Evolutionary conservation across 2,888 invertebrate genomes (phyloP), one percentile per base, ranked within the genome.

Genomic region (Nasonovia ribisnigri): DNA sequence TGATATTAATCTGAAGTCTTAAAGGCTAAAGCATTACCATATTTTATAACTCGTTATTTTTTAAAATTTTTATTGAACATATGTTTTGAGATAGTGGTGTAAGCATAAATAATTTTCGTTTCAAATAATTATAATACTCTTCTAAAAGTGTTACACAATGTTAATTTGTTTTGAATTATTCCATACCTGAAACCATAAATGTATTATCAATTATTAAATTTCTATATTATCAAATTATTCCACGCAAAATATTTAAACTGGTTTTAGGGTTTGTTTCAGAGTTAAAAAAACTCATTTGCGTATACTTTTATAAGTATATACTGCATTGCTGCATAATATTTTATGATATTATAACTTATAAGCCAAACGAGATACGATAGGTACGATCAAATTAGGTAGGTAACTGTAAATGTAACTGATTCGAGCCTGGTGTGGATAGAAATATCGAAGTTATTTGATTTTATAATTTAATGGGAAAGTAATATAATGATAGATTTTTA

Each of bases 331-430:
- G 29, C 13, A 91, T 54, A 24, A 90, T 43, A n/a, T 54, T 57
- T n/a, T 29, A 84, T 43, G 24, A 29, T 42, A 54, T 29, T 91
- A 91, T 54, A 57, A 51, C 20, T 48, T 84, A 11, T n/a, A n/a
- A n/a, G n/a, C 43, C 29, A 43, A 84, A 91, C 84, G 11, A 91
- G 42, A 24, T 54, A 24, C 11, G 54, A 54, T 57, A 57, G 8
- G 57, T 57, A 57, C 43, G n/a, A 29, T 67, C 16, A 57, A 54
- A 54, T 54, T 24, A 43, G 43, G 43, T 43, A 43, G 24, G 24
- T 43, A 84, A 57, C 84, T 91, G 91, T 84, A 84, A 54, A 91
- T 54, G 13, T 16, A 54, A 91, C 29, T 42, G 43, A n/a, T 29
- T 29, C 8, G 26, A 51, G 8, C 29, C 11, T n/a, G 26, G 10